Base-by-base conservation (phyloP, 1,140 invertebrate genomes). In the Sweltsa coloradensis region DNA sequence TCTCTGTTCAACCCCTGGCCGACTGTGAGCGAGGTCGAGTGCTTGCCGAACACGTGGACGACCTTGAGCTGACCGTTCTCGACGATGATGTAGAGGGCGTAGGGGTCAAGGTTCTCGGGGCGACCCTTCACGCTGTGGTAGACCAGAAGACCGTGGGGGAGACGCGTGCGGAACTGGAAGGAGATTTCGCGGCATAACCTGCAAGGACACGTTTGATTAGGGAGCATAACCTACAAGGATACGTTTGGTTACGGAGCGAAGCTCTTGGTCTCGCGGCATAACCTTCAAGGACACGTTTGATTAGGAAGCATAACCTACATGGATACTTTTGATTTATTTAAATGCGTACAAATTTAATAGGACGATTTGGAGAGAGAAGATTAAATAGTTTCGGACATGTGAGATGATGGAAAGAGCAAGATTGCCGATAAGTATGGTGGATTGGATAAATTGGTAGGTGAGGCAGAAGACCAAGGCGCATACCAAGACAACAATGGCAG, bases 51-150 rank as follows among this genome's bases (percentile, higher is more conserved):
- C 16, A 89, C 83, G 60, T 89, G 86, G n/a, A 90, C 85, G 39
- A 90, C 82, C 70, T 89, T 89, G 11, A 90, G 62, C 63, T 89
- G 84, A 21, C 87, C 87, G 61, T 89, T 89, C 60, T 89, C 85
- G 21, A 91, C 82, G 55, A 89, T 89, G 26, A 91, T 83, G 64
- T 91, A 90, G 18, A 90, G 69, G 45, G 88, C 87, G 58, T 90
- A 89, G 9, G 85, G 86, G 48, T 75, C 72, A 62, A 81, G 72
- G 41, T 79, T 76, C 47, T 80, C 76, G 21, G 84, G 83, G 21
- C 72, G 63, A 62, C 87, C 82, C 64, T 88, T 87, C 19, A 90
- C 85, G 61, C 87, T 89, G 60, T 92, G 87, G 64, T 90, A 91
- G 4, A 89, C 83, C 29, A 92, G 63, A 9, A 91, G 70, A 9